Conservation (phyloP, 2,888 invertebrate genomes). For the Brenthis daphne region DNA sequence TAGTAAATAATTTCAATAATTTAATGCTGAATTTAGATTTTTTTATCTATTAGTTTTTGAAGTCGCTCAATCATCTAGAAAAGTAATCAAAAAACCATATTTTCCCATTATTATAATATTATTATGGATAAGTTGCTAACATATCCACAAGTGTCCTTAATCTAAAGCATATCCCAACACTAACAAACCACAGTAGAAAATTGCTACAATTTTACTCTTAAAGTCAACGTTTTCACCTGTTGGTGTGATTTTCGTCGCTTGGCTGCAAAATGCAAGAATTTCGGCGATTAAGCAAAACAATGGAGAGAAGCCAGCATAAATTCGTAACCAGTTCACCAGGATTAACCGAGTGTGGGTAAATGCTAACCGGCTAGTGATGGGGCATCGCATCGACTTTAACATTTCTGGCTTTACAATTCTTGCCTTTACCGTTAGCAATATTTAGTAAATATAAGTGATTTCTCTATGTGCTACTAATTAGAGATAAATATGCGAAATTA, state of each 20-base stretch:
- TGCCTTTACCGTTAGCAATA: too few species aligned
- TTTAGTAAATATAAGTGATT: too few species aligned
- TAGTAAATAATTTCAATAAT: too few species aligned
- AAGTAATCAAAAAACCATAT: too few species aligned
- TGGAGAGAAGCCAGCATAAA: conserved; percentile 33
- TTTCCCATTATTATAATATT: too few species aligned
- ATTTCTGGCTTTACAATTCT: too few species aligned
- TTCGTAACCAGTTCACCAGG: conserved; percentile 45
- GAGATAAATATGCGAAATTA: too few species aligned
- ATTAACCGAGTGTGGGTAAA: conserved; percentile 61
- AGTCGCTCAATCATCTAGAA: too few species aligned
- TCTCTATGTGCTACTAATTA: too few species aligned
- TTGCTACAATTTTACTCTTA: conserved; percentile 9
- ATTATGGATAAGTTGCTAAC: not conserved
- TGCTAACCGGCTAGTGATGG: conserved; percentile 50
- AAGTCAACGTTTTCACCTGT: conserved; percentile 17
- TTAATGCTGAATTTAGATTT: too few species aligned
- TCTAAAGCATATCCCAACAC: not conserved
- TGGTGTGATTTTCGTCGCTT: conserved; percentile 28
- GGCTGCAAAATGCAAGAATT: conserved; percentile 28
- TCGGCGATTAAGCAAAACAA: conserved; percentile 38
- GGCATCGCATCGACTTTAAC: conserved; percentile 8
- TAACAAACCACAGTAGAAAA: not conserved
- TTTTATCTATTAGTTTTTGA: too few species aligned
- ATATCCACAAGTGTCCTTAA: not conserved